Evolutionary conservation across 2,888 invertebrate species (phyloP).

Genomic region (Choristoneura rosaceana): DNA sequence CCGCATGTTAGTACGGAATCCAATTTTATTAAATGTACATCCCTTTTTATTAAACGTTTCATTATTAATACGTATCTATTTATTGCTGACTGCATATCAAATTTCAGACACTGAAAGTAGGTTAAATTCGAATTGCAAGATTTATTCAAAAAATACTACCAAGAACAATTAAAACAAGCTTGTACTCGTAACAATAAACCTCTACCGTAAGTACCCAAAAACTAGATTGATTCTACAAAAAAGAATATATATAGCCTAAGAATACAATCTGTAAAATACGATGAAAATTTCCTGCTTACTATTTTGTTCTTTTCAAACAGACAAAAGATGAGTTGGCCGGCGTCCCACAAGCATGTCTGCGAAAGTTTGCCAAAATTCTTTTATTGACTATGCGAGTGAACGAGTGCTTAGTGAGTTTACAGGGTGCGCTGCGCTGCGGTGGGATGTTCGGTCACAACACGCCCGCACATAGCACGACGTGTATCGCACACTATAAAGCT

Average conservation of each 20-base stretch:
- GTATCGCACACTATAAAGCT: constrained; percentile 12
- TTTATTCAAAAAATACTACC: too few relatives aligned
- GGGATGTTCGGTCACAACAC: constrained; percentile 62
- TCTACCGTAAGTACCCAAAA: background rate
- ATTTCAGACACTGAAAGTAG: too few relatives aligned
- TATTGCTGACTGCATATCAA: too few relatives aligned
- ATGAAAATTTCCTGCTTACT: constrained; percentile 56
- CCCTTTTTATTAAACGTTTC: too few relatives aligned
- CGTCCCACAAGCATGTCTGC: constrained; percentile 83
- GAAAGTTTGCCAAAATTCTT: constrained; percentile 84
- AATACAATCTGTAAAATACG: constrained; percentile 41
- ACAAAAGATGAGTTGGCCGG: constrained; percentile 84
- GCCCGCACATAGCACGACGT: constrained; percentile 44
- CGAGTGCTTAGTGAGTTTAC: constrained; percentile 73
- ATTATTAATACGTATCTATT: too few relatives aligned
- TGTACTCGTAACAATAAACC: background rate
- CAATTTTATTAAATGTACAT: too few relatives aligned
- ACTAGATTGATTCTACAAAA: background rate
- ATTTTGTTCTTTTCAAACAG: constrained; percentile 76
- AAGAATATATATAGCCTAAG: background rate
- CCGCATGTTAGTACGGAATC: too few relatives aligned
- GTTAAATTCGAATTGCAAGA: too few relatives aligned
- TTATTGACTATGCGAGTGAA: constrained; percentile 81
- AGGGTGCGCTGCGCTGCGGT: constrained; percentile 56
- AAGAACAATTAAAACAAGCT: background rate